These are phyloP conservation scores for human (Homo sapiens) DNA, from an alignment of 2,113 vertebrate species.

Conservation along the genomic window DNA sequence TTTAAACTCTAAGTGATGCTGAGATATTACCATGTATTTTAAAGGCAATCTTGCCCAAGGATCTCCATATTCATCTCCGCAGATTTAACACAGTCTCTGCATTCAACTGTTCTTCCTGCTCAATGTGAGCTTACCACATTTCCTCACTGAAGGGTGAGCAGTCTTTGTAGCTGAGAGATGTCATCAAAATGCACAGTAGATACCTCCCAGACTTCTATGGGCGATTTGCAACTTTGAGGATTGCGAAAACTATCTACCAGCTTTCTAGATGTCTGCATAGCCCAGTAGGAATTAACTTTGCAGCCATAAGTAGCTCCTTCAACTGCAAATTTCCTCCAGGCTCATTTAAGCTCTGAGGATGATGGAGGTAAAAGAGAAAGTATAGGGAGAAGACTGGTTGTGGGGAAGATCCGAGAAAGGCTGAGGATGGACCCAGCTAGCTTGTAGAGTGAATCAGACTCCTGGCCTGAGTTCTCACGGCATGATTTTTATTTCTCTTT, in stretches of 20 bases:
- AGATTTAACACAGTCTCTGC: not conserved
- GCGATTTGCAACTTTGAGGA: not conserved
- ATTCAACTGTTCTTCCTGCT: not conserved
- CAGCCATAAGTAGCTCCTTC: not conserved
- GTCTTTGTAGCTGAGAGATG: not conserved
- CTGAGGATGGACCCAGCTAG: not conserved
- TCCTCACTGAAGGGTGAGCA: not conserved
- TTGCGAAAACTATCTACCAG: fast-evolving
- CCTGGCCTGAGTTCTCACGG: not conserved
- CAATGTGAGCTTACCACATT: not conserved
- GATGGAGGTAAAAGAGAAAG: not conserved
- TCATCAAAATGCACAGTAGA: not conserved
- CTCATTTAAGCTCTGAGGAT: not conserved
- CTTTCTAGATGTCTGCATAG: not conserved
- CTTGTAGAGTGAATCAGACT: not conserved
- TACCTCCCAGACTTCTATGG: not conserved
- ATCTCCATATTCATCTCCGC: not conserved
- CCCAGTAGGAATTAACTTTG: not conserved
- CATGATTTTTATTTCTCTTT: not conserved
- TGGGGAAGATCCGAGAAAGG: fast-evolving
- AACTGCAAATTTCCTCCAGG: not conserved
- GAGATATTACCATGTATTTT: not conserved
- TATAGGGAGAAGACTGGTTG: fast-evolving
- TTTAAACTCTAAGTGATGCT: not conserved
- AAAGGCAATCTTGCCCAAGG: not conserved